These are phyloP conservation scores for Sarcophilus harrisii DNA, from an alignment of 2,797 vertebrate genomes.

Conservation along the genomic window DNA sequence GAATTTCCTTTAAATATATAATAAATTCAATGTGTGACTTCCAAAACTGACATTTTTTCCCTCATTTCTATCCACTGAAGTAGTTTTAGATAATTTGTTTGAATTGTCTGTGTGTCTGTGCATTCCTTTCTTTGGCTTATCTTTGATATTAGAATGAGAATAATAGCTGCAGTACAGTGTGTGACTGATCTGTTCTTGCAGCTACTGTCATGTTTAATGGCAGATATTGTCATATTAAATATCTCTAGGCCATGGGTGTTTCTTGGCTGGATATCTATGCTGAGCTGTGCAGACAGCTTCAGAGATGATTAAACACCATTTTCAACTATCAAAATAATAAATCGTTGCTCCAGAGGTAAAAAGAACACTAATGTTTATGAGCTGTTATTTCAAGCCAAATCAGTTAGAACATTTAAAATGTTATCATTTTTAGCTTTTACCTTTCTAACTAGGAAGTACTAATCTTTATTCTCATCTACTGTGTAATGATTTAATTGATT, in stretches of 20 bases:
- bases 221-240: fast-evolving
- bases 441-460: background rate
- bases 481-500: background rate
- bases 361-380: background rate
- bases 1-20: background rate
- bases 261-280: background rate
- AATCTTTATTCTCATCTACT: background rate
- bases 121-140: background rate
- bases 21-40: background rate
- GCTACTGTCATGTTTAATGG: background rate
- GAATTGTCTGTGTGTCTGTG: background rate
- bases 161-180: background rate
- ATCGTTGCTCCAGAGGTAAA: background rate
- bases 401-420: slow-evolving; percentile 2
- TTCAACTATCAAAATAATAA: background rate
- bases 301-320: background rate
- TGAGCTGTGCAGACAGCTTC: background rate
- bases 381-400: background rate
- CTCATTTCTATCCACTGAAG: background rate
- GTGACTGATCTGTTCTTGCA: background rate
- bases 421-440: slow-evolving; percentile 28
- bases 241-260: background rate
- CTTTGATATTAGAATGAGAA: background rate
- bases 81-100: background rate
- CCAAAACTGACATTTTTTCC: background rate